Percentiles rank a stretch among this genome's conserved stretches.
These are phyloP conservation scores for Mesocricetus auratus DNA, from an alignment of 2,113 vertebrate genomes.

Conservation along the genomic window DNA sequence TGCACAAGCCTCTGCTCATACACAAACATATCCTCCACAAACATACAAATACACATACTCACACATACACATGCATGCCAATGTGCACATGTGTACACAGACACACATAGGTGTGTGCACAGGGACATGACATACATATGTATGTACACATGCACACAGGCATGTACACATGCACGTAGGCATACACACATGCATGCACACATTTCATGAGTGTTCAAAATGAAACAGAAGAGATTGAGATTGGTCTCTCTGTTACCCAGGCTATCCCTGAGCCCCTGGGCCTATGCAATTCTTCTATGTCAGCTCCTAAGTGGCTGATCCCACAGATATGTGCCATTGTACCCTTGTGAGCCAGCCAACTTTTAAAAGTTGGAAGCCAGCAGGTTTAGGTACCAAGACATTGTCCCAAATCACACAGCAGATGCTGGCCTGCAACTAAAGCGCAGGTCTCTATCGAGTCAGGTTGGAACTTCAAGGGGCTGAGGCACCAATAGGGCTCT, in stretches of 20 bases:
- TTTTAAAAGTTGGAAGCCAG: background rate
- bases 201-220: too few relatives aligned
- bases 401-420: background rate
- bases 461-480: background rate
- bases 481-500: background rate
- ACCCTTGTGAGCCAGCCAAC: background rate
- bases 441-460: background rate
- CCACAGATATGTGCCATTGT: accelerated
- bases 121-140: background rate
- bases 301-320: background rate
- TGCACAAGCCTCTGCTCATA: background rate
- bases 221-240: background rate
- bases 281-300: background rate
- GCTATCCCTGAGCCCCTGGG: background rate
- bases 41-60: accelerated
- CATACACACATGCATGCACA: background rate
- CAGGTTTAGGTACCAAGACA: background rate
- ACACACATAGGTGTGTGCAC: background rate
- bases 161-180: accelerated
- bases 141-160: background rate
- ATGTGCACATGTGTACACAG: background rate
- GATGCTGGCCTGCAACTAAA: background rate
- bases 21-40: background rate
- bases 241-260: background rate
- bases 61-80: background rate